Evolutionary conservation across 2,888 invertebrate species (phyloP), one percentile per base, ranked within the genome.

Genomic region (Oscheius sp.): DNA sequence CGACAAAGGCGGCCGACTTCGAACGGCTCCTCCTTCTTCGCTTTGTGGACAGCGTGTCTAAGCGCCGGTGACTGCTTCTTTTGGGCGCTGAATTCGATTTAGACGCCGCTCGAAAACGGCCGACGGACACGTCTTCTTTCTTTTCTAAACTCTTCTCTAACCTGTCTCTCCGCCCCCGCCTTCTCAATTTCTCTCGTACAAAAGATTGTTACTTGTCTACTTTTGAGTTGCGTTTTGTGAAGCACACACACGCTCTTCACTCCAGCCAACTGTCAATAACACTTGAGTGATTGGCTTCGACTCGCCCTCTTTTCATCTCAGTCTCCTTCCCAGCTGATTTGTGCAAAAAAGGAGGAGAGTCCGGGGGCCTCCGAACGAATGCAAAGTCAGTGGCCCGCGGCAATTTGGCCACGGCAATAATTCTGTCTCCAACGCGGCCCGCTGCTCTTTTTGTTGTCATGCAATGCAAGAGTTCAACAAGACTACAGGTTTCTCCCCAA

Each of bases 31-130:
- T 13, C 25, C 27, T 27, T 13, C 25, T 27, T 58, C 58, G 13
- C 58, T 58, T 58, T 58, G 58, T 58, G 58, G 58, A 25, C n/a
- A 23, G 29, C 41, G 61, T 61, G 61, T 61, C 61, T 61, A 61
- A 61, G 61, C 61, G 29, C 66, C 66, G 66, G 66, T 66, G 66
- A 66, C 66, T 66, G 66, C 66, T 66, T 52, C 66, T 66, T 66
- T 66, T 66, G 52, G 66, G 66, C 66, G 66, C 52, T 52, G 52
- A 66, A 66, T 66, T 66, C 66, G 66, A 66, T 66, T 66, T 66
- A 35, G 66, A 66, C 52, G 66, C 66, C n/a, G 66, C 66, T 66
- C 66, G 66, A 66, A 25, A 66, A 61, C 61, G 23, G 25, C 55
- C 61, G 43, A 61, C 58, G 27, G 27, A 58, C 29, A 23, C 56